Percentiles rank a stretch among this genome's conserved stretches.
Evolutionary conservation across 1,140 invertebrate genomes (phyloP).

Genomic region (Bursaphelenchus mucronatus): DNA sequence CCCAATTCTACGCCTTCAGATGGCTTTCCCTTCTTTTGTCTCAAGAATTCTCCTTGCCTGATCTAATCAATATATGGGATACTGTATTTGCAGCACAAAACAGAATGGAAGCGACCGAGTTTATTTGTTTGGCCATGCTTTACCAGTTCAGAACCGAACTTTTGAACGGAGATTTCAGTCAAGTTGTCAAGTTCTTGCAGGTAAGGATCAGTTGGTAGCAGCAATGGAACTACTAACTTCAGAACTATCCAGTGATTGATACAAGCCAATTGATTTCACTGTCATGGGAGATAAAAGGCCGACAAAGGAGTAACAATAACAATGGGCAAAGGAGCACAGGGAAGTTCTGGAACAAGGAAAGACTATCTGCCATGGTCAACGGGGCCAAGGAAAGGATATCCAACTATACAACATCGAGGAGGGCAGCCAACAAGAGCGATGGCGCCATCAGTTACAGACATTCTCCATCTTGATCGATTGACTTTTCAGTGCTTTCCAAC

Average conservation of each 20-base stretch:
- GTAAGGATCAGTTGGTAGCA: not conserved
- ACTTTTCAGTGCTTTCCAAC: too few relatives aligned
- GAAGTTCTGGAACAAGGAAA: slow-evolving; percentile 18
- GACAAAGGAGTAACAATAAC: slow-evolving; percentile 21
- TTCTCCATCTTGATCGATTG: too few relatives aligned
- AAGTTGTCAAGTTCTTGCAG: slow-evolving; percentile 46
- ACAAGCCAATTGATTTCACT: slow-evolving; percentile 17
- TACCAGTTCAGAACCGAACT: slow-evolving; percentile 33
- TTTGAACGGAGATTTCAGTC: slow-evolving; percentile 42
- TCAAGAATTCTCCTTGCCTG: slow-evolving; percentile 70
- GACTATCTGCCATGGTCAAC: slow-evolving; percentile 22
- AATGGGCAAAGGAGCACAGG: not conserved
- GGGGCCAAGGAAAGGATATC: slow-evolving; percentile 20
- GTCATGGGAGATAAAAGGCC: slow-evolving; percentile 9
- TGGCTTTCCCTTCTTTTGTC: slow-evolving; percentile 93
- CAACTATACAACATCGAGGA: slow-evolving; percentile 18
- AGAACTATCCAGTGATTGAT: slow-evolving; percentile 26
- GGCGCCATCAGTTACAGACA: slow-evolving; percentile 8
- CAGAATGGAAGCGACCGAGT: slow-evolving; percentile 45
- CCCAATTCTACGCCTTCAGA: slow-evolving; percentile 92
- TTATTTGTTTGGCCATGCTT: slow-evolving; percentile 49
- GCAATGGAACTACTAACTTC: not conserved
- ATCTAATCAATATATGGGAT: slow-evolving; percentile 52
- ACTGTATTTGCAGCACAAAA: slow-evolving; percentile 41
- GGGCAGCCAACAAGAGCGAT: slow-evolving; percentile 4